Conservation (phyloP, 2,113 vertebrate genomes). For the Ceyx melanurus region DNA sequence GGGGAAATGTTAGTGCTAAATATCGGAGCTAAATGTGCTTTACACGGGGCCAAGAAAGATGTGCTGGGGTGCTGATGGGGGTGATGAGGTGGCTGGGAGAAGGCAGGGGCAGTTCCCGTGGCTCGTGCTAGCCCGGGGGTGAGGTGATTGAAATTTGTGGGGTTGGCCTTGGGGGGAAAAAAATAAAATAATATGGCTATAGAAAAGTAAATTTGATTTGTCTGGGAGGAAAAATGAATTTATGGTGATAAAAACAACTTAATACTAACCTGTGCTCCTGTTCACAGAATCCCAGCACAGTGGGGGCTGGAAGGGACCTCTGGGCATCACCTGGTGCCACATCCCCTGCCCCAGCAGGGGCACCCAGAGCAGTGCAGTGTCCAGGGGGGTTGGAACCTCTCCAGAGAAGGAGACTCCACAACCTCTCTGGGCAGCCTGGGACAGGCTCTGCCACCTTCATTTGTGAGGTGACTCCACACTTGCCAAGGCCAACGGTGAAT, state of each 20-base stretch:
- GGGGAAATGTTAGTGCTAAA: background rate
- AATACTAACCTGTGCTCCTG: rapidly evolving
- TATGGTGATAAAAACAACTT: background rate
- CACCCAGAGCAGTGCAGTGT: too few species aligned
- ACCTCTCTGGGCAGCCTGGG: too few species aligned
- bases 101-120: rapidly evolving
- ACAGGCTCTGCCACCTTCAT: too few species aligned
- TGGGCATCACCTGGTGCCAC: too few species aligned
- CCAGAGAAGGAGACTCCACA: too few species aligned
- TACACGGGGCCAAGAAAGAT: background rate
- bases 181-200: too few species aligned
- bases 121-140: rapidly evolving
- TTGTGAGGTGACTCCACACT: rapidly evolving
- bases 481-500: background rate
- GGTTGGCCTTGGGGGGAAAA: background rate
- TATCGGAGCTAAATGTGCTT: background rate
- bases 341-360: too few species aligned
- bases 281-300: background rate
- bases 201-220: background rate
- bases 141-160: background rate
- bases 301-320: too few species aligned
- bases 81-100: background rate
- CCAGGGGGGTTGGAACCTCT: too few species aligned
- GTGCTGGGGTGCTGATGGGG: background rate
- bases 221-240: background rate